Conservation (phyloP, 2,113 vertebrate species). For the Festucalex cinctus region DNA sequence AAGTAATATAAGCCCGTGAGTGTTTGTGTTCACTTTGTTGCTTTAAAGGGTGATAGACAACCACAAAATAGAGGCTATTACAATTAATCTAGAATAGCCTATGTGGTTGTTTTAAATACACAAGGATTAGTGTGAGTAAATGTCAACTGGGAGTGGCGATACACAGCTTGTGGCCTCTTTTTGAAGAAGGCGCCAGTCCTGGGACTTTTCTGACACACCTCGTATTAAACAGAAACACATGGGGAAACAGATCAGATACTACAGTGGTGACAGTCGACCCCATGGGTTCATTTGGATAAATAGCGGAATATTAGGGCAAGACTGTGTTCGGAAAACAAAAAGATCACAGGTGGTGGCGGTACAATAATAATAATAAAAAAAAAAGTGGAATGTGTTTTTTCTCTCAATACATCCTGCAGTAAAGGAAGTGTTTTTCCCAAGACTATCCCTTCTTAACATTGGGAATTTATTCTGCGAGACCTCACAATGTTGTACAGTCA, state of each 20-base stretch:
- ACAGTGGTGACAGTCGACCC: neutral
- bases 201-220: neutral
- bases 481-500: constrained; percentile 17
- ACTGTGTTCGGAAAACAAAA: neutral
- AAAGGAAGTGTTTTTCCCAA: neutral
- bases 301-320: neutral
- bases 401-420: neutral
- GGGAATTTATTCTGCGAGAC: neutral
- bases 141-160: too few relatives aligned
- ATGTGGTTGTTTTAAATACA: too few relatives aligned
- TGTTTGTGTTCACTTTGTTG: too few relatives aligned
- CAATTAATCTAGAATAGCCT: too few relatives aligned
- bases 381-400: neutral
- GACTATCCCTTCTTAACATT: neutral
- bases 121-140: too few relatives aligned
- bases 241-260: neutral
- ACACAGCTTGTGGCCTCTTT: too few relatives aligned
- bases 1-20: neutral
- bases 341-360: neutral
- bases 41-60: too few relatives aligned
- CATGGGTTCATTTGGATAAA: constrained; percentile 1
- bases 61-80: too few relatives aligned
- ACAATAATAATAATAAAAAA: neutral
- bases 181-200: too few relatives aligned
- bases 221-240: neutral